Evolutionary conservation across 2,888 invertebrate species (phyloP), one percentile per base, ranked within the genome.

Genomic region (Drosophila siamana): DNA sequence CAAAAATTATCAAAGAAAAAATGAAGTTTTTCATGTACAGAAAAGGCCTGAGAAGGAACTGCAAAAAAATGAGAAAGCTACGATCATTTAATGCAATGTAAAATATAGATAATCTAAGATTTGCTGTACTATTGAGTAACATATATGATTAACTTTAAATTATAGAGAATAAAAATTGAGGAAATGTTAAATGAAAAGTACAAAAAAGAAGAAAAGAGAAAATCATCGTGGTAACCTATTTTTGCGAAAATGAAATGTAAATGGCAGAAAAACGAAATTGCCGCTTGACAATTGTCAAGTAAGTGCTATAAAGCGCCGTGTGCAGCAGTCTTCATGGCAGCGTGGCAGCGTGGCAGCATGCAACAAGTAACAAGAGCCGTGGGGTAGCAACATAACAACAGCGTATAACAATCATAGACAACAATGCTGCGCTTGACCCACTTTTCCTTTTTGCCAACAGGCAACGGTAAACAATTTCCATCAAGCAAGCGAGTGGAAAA

Each of bases 381-480:
- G 50, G 33, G 48, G 48, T 38, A 51, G 51, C 51, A 40, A 24
- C 51, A 51, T 16, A 43, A 54, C 60, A 60, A 52, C 71, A 73
- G 60, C 28, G 63, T 74, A 75, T 69, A 75, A 74, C 65, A 77
- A 75, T 57, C 50, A 62, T 71, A 60, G 59, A 50, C 77, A 78
- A 78, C 75, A 87, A 82, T 85, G 88, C 86, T 90, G 90, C 85
- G 88, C 88, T 90, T 90, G 90, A 88, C 90, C 90, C 79, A 90
- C 89, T 90, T 90, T 90, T 90, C 84, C 89, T 86, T 87, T 82
- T 81, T 80, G 79, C 85, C 74, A 70, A 70, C 41, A 73, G 66
- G 67, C 75, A 71, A 83, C 70, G 80, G 80, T 82, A 73, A 82
- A 83, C 74, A 77, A 68, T 83, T 86, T 80, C 78, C 85, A 77